Percentiles rank a stretch among this genome's conserved stretches.
Conservation (phyloP, 2,113 vertebrate species). For the Pterocles burchelli region DNA sequence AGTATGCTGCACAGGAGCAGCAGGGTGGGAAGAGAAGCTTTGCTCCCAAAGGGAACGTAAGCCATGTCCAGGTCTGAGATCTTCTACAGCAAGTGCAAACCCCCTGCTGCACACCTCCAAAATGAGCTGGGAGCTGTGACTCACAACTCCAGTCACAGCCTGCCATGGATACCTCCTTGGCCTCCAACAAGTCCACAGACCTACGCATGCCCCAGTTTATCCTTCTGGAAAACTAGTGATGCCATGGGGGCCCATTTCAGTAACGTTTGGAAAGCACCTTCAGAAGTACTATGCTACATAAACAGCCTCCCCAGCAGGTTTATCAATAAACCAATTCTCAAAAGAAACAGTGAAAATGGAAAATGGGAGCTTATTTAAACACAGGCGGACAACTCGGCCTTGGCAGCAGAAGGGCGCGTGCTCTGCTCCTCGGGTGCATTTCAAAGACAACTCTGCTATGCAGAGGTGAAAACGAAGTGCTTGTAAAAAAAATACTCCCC, state of each 20-base stretch:
- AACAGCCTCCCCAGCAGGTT: not conserved
- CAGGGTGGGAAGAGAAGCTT: not conserved
- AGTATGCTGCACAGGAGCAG: not conserved
- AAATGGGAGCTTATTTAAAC: not conserved
- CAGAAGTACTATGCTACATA: not conserved
- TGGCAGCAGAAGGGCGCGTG: fast-evolving
- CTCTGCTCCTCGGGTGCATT: not conserved
- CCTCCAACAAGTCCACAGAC: not conserved
- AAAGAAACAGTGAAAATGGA: not conserved
- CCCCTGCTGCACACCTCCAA: not conserved
- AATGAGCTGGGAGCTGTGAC: not conserved
- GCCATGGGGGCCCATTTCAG: not conserved
- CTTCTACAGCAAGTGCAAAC: not conserved
- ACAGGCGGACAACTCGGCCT: not conserved
- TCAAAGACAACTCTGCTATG: not conserved
- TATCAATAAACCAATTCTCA: not conserved
- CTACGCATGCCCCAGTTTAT: not conserved
- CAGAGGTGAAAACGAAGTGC: not conserved
- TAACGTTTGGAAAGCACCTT: not conserved
- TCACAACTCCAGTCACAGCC: no score
- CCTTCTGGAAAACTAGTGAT: not conserved
- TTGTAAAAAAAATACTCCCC: not conserved
- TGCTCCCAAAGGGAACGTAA: fast-evolving
- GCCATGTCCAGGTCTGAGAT: not conserved
- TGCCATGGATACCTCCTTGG: not conserved